Evolutionary conservation across 1,140 invertebrate species (phyloP), one percentile per base, ranked within the genome.

Genomic region (Meloidogyne exigua): DNA sequence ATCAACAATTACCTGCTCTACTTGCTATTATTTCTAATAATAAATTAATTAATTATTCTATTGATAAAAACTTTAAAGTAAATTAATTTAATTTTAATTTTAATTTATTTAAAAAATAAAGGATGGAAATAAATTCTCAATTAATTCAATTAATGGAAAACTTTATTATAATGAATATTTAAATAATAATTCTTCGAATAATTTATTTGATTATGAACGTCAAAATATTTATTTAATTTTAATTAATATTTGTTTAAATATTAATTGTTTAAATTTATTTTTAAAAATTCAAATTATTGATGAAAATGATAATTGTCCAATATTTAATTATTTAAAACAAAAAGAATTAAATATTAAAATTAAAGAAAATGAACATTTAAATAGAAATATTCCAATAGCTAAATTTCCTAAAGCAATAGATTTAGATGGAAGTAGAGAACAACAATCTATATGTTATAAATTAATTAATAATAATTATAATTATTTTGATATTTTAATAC

Each of bases 251-350:
- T 71, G 69, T 71, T 25, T 42, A 28, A 71, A 39, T 7, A 44
- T 28, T 28, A 28, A 65, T 32, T 73, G 72, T 65, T 23, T 25
- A 39, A 28, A 64, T 15, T 26, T 73, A 36, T 62, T 73, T 26
- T 25, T 73, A 65, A 2, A 39, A 23, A 65, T 73, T 18, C 21
- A 73, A 26, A 25, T 73, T 15, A 15, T 73, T 13, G 72, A 73
- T 65, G 12, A 36, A 26, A 73, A 73, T 21, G 72, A 73, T 65
- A 26, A 73, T 21, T 73, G 72, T 23, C 72, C 72, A 23, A 26
- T 62, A 25, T 73, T 73, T 64, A 65, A 73, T 23, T 36, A 4
- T 23, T 36, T 36, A 15, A 18, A 73, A 39, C 4, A 4, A 64
- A 11, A 25, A 36, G 21, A 73, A 26, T n/a, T n/a, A n/a, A 26